These are phyloP conservation scores for Poecile montanus DNA, from an alignment of 2,797 vertebrate genomes.

Conservation along the genomic window DNA sequence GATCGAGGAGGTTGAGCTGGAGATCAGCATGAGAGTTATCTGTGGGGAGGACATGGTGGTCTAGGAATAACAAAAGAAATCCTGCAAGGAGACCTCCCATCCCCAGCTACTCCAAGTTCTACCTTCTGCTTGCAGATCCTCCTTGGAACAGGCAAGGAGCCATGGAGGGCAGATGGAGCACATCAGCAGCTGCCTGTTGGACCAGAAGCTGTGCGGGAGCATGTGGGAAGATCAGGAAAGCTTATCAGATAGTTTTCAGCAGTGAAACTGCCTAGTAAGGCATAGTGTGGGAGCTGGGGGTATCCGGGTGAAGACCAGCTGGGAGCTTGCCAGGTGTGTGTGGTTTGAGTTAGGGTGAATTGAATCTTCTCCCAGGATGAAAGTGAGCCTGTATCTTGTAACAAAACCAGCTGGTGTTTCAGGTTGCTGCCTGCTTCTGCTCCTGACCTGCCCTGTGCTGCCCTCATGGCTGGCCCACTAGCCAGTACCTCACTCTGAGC, in stretches of 20 bases:
- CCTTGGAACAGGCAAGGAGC: neutral
- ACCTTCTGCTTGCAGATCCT: neutral
- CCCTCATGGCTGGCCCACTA: neutral
- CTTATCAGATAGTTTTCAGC: slow-evolving; percentile 56
- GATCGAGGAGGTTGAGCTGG: neutral
- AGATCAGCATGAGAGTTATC: accelerated
- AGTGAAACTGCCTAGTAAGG: slow-evolving; percentile 42
- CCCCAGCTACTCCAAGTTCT: neutral
- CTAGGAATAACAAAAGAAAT: neutral
- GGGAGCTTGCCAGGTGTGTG: slow-evolving; percentile 1
- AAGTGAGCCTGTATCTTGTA: slow-evolving; percentile 9
- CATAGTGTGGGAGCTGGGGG: slow-evolving; percentile 51
- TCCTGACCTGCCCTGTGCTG: neutral
- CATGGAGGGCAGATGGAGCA: neutral
- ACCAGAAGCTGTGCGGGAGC: neutral
- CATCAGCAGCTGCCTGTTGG: neutral
- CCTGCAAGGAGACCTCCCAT: neutral
- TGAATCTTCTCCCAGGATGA: slow-evolving; percentile 40
- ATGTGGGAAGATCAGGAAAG: slow-evolving; percentile 54
- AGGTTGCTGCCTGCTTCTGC: slow-evolving; percentile 20
- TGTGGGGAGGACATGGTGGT: accelerated
- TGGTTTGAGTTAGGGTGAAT: slow-evolving; percentile 7
- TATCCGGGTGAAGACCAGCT: slow-evolving; percentile 1
- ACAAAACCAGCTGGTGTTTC: slow-evolving; percentile 21
- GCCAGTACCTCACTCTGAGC: neutral